phyloP scores from a whole-genome alignment of 2,888 invertebrate species.

The Agriopis aurantiaria region DNA sequence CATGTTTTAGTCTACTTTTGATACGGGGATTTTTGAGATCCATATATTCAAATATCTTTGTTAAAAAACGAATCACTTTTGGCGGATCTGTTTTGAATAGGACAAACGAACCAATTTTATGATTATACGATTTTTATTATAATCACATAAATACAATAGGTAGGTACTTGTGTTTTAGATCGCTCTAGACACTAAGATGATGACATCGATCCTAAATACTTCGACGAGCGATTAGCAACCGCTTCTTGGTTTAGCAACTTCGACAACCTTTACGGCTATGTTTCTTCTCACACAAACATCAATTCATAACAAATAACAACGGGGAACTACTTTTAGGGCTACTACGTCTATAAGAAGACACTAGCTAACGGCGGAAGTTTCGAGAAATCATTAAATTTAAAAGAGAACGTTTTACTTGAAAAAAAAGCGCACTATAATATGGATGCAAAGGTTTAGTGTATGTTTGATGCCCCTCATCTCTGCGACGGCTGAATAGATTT shows the following conservation, averaged over 20 bases:
- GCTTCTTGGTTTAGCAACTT: conserved; percentile 42
- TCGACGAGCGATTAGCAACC: conserved; percentile 34
- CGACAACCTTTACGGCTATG: conserved; percentile 31
- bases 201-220: conserved; percentile 18
- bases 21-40: too few relatives aligned
- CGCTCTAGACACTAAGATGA: conserved; percentile 3
- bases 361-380: neutral
- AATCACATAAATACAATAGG: neutral
- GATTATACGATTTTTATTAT: neutral
- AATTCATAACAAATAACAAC: conserved; percentile 47
- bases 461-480: too few relatives aligned
- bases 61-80: too few relatives aligned
- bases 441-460: too few relatives aligned
- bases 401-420: neutral
- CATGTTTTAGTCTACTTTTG: too few relatives aligned
- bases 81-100: too few relatives aligned
- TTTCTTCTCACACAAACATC: conserved; percentile 60
- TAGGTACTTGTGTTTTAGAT: conserved; percentile 24
- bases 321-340: conserved; percentile 37
- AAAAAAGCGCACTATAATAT: too few relatives aligned
- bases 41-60: too few relatives aligned
- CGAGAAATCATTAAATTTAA: neutral
- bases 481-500: too few relatives aligned
- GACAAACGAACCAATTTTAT: neutral
- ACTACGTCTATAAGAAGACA: neutral